These are phyloP conservation scores for Asteroscopus sphinx DNA, from an alignment of 2,888 invertebrate genomes.

Conservation along the genomic window DNA sequence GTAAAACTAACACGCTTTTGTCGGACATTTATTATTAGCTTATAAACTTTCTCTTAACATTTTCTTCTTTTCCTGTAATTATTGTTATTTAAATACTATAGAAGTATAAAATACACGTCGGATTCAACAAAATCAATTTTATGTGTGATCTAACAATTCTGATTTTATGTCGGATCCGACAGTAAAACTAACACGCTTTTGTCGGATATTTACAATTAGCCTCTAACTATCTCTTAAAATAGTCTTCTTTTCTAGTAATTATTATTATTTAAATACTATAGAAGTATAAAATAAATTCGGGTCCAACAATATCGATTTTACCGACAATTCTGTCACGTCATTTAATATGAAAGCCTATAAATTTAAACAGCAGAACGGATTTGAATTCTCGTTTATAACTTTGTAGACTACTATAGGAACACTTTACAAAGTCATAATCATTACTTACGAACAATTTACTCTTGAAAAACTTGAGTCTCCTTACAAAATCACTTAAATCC, in stretches of 20 bases:
- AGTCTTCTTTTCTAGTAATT: too few relatives aligned
- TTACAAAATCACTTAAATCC: slow-evolving; percentile 14
- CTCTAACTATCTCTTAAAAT: neutral
- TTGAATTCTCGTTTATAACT: slow-evolving; percentile 14
- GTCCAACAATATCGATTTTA: neutral
- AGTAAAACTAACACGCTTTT: neutral
- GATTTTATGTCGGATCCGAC: neutral
- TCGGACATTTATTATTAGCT: neutral
- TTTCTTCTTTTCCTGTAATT: too few relatives aligned
- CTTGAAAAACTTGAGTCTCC: slow-evolving; percentile 14
- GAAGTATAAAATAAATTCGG: neutral
- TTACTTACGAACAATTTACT: slow-evolving; percentile 30
- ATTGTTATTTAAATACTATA: too few relatives aligned
- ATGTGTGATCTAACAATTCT: too few relatives aligned
- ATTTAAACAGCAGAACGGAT: slow-evolving; percentile 11
- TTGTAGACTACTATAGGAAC: slow-evolving; percentile 7
- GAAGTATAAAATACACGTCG: neutral
- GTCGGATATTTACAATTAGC: neutral
- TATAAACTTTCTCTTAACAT: neutral
- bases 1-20: neutral
- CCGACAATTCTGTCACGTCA: neutral
- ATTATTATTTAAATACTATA: too few relatives aligned
- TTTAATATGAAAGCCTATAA: slow-evolving; percentile 9
- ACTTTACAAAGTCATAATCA: slow-evolving; percentile 19
- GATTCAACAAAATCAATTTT: neutral